Base-by-base conservation (phyloP, 2,113 vertebrate genomes). In the Euleptes europaea region DNA sequence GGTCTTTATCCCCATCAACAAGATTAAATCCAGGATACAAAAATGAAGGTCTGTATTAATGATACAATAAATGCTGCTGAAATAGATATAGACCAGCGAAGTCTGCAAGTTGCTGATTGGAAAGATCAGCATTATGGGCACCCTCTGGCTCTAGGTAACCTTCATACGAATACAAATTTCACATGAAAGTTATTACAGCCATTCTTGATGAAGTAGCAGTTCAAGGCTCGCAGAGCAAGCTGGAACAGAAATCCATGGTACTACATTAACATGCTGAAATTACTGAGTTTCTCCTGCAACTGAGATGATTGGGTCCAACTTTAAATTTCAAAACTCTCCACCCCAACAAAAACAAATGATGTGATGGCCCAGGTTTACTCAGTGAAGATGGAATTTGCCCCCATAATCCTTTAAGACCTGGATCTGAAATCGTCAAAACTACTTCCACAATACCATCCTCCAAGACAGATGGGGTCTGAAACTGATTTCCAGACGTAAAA, bases 1-100 rank as follows among this genome's bases (percentile, higher is more conserved):
- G 12, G 9, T 87, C 80, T 80, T 63, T 84, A 83, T 86, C 84
- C 33, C n/a, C 67, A 72, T 14, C 31, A n/a, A 63, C 51, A 80
- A 42, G 65, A 73, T 72, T 79, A 85, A 79, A 79, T 60, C 14
- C 15, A 79, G 40, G n/a, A 73, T 5, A 33, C 38, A n/a, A 73
- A 51, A 73, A 70, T 78, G 51, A 35, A 33, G 31, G 44, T 54
- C 38, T 78, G 1, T 47, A 78, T 71, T 71, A 57, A 66, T 71
- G 28, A 63, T 44, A 70, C 7, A 21, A 26, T 44, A 35, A 21
- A 71, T 71, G 35, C 28, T 40, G 21, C 44, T 66, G 82, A 84
- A 84, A 75, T 28, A 51, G 42, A 49, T 33, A 74, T 3, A 66
- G 40, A 35, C 17, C 19, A 33, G 15, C 17, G 15, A 38, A 19